Evolutionary conservation across 2,888 invertebrate genomes (phyloP), one percentile per base, ranked within the genome.

Genomic region (Crossocerus cetratus): DNA sequence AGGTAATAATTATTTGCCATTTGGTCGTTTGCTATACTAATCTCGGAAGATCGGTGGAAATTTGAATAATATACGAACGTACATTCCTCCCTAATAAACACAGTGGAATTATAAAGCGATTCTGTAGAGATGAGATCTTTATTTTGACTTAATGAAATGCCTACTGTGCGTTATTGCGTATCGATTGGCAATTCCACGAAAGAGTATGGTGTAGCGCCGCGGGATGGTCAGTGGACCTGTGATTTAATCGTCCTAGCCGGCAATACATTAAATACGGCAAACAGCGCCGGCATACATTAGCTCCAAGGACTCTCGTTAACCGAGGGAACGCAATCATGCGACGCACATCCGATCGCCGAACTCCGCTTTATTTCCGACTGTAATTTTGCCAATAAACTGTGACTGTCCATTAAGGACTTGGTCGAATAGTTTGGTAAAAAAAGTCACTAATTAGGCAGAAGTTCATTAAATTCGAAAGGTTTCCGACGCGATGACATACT

Each of bases 241-340:
- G 69, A 74, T 77, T 72, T 72, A 74, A 78, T 78, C 76, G 53
- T 63, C 45, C 45, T 63, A 63, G 43, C 64, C 23, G 61, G 32
- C 55, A 65, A 76, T 59, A 65, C 61, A 54, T 74, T 78, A 74
- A 72, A 69, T 72, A 74, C 74, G 72, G 74, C 74, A 71, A 80
- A 77, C 56, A 71, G 14, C 55, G 49, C n/a, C 65, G 43, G 78
- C 76, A 79, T 79, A 79, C 60, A 80, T 80, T 79, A 77, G 67
- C 66, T 69, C 60, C 67, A 74, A 74, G 76, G 71, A 62, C 63
- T 63, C 22, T 32, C 32, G 11, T 32, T 32, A 32, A 32, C 22
- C 55, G 16, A 13, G 56, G 44, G 21, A 16, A 13, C 42, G 23
- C 16, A 43, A 59, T 49, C 32, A 20, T 3, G 21, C 54, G 16